phyloP scores from a whole-genome alignment of 2,113 vertebrate species.

The Cebidichthys violaceus region DNA sequence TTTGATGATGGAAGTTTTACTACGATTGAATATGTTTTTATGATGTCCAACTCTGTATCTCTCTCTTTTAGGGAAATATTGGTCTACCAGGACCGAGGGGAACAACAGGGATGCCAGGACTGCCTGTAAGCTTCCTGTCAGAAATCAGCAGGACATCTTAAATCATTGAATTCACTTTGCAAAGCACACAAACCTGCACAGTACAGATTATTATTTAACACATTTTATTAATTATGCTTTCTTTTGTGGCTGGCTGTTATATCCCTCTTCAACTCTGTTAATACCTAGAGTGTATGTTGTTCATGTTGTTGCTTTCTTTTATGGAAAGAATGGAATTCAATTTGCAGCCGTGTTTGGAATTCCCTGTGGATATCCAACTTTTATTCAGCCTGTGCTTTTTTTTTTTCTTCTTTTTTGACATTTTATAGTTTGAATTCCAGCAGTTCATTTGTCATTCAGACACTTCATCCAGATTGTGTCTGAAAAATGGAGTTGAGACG shows the following conservation, averaged over 20 bases:
- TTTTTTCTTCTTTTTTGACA: background rate
- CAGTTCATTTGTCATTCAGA: slow-evolving; percentile 3
- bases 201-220: background rate
- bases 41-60: background rate
- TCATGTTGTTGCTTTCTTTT: background rate
- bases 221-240: background rate
- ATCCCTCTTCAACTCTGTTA: background rate
- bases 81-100: slow-evolving; percentile 82
- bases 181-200: background rate
- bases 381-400: background rate
- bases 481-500: slow-evolving; percentile 22
- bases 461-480: background rate
- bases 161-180: background rate
- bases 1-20: background rate
- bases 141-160: background rate
- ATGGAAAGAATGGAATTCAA: background rate
- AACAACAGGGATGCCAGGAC: slow-evolving; percentile 81
- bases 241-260: background rate
- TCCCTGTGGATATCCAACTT: background rate
- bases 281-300: background rate
- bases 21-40: background rate
- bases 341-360: background rate
- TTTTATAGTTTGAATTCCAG: slow-evolving; percentile 8
- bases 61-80: slow-evolving; percentile 80
- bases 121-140: slow-evolving; percentile 80